Base-by-base conservation (phyloP, 2,797 vertebrate genomes). In the Ctenopoma multispine region DNA sequence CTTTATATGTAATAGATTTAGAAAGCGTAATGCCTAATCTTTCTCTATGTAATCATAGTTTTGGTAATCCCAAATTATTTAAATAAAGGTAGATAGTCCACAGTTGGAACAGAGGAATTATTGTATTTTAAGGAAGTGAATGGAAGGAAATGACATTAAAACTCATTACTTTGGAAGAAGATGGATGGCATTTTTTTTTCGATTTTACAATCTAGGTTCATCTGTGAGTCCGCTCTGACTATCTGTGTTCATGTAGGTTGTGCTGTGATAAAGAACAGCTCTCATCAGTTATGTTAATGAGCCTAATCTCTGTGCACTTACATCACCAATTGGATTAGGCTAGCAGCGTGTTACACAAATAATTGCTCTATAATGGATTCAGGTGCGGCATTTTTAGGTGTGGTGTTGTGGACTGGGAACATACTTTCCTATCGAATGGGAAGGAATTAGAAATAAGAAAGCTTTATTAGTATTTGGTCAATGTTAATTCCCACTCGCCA, bases 311-410 rank as follows among this genome's bases (percentile, higher is more conserved):
- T 63, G 44, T 54, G 29, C 72, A 75, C 71, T 82, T 83, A 72
- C 71, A 78, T 82, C 73, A 74, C 48, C 27, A 74, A 81, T 86
- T 87, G 70, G 84, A 84, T 87, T 88, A 85, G 20, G 2, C 61
- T 20, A 23, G 53, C 40, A 61, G 68, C 34, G 58, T 11, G 46
- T 69, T 75, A 48, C 69, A 78, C 44, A 70, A 65, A 70, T 38
- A 50, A 69, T 61, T 68, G 53, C 50, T 49, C 14, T 66, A 4
- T 43, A 47, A 43, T 69, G 23, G 18, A 34, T 69, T 69, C 5
- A 24, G 44, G 8, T 64, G 43, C 20, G 63, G 38, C 34, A 2
- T 46, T 29, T 15, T 49, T 41, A 17, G 6, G 15, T 64, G 21
- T 20, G 18, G 29, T 24, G 4, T 8, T 68, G 9, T 38, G 31